Base-by-base conservation (phyloP, 2,113 vertebrate species). In the Callaeas wilsoni region DNA sequence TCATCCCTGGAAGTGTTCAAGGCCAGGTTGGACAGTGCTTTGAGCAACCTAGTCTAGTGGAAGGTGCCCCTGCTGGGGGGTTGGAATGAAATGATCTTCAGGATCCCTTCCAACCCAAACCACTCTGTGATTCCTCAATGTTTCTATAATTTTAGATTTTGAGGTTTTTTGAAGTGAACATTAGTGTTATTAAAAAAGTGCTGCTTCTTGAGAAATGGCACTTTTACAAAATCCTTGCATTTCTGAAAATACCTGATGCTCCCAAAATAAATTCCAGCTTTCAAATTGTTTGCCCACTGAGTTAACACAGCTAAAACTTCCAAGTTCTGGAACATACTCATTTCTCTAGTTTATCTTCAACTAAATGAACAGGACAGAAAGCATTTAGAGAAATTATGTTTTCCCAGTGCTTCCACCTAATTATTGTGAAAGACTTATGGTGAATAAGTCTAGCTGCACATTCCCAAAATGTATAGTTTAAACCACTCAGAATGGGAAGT, bases 201-300 rank as follows among this genome's bases (percentile, higher is more conserved):
- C 33, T 39, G 7, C n/a, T 2, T 4, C 67, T 80, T 79, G 30
- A 76, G 70, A 87, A 93, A 90, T 47, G 46, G 39, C 53, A 50
- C 37, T 91, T 95, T 14, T 44, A 63, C 71, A 93, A 84, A 94
- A 90, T 81, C 56, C 42, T 94, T 76, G 39, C 64, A 44, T 94
- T 96, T 91, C 75, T 93, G 63, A 91, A 95, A 96, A 63, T 71
- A 94, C 60, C 71, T 92, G 83, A 91, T 88, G 85, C 68, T 95
- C 56, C 60, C 0, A 0, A 87, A 90, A 93, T 77, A 89, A 89
- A 92, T 95, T 93, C 79, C 86, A 90, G 55, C 50, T 69, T 94
- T 86, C 67, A 70, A 63, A 90, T 85, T 91, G 59, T 93, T 97
- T 94, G 35, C 94, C 90, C 90, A 67, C 84, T 37, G 78, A 90